These are phyloP conservation scores for Amblyopsis rosae DNA, from an alignment of 2,113 vertebrate species.

Conservation along the genomic window DNA sequence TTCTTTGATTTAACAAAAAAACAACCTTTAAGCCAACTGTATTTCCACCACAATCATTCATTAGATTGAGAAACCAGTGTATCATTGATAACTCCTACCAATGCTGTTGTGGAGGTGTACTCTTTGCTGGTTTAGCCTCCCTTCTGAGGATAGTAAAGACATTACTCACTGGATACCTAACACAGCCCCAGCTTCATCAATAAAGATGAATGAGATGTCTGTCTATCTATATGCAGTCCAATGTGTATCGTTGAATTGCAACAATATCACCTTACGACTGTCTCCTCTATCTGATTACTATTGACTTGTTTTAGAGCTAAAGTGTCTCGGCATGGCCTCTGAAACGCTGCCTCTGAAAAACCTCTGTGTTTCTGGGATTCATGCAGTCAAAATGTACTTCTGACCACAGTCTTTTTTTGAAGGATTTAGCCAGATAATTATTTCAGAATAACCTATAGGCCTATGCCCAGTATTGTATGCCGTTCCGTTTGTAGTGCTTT, in stretches of 20 bases:
- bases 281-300: conserved; percentile 43
- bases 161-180: background rate
- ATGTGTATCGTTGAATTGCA: conserved; percentile 7
- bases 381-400: conserved; percentile 18
- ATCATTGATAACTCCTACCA: background rate
- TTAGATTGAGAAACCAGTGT: background rate
- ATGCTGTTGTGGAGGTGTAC: background rate
- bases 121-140: background rate
- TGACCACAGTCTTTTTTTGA: background rate
- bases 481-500: too few species aligned
- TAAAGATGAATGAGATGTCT: conserved; percentile 13
- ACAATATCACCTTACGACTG: conserved; percentile 25
- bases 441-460: background rate
- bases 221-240: conserved; percentile 17
- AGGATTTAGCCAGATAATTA: too few species aligned
- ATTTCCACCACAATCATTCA: too few species aligned
- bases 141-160: background rate
- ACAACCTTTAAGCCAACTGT: background rate
- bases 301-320: conserved; percentile 36
- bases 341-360: conserved; percentile 20
- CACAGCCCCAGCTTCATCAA: background rate
- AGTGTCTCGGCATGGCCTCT: conserved; percentile 5
- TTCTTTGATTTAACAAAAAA: background rate
- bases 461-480: background rate
- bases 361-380: background rate